phyloP scores from a whole-genome alignment of 1,140 invertebrate species.

The Dermatophagoides farinae region DNA sequence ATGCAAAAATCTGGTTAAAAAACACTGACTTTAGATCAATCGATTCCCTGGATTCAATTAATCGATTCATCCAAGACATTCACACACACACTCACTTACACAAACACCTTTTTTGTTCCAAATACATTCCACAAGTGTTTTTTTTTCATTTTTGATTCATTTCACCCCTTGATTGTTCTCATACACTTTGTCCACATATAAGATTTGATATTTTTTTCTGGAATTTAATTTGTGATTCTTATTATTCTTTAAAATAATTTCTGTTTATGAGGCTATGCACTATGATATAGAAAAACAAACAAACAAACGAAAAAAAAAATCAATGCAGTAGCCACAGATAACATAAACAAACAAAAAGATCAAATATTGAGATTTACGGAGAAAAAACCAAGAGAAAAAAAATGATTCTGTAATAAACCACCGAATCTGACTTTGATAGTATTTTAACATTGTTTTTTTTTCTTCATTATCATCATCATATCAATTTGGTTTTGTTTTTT shows the following conservation, averaged over 20 bases:
- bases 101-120: neutral
- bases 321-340: no score
- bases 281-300: neutral
- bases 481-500: no score
- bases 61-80: neutral
- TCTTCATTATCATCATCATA: no score
- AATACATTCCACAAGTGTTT: neutral
- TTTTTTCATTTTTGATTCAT: neutral
- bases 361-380: no score
- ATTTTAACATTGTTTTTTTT: no score
- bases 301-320: no score
- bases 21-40: neutral
- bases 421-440: no score
- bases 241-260: no score
- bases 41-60: no score
- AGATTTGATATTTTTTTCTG: neutral
- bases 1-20: constrained; percentile 17
- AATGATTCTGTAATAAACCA: no score
- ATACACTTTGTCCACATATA: neutral
- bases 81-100: neutral
- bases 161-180: neutral
- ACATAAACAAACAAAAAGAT: no score
- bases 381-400: no score
- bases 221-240: neutral
- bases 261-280: neutral